Evolutionary conservation across 1,140 invertebrate species (phyloP), one percentile per base, ranked within the genome.

Genomic region (Drosophila subobscura): DNA sequence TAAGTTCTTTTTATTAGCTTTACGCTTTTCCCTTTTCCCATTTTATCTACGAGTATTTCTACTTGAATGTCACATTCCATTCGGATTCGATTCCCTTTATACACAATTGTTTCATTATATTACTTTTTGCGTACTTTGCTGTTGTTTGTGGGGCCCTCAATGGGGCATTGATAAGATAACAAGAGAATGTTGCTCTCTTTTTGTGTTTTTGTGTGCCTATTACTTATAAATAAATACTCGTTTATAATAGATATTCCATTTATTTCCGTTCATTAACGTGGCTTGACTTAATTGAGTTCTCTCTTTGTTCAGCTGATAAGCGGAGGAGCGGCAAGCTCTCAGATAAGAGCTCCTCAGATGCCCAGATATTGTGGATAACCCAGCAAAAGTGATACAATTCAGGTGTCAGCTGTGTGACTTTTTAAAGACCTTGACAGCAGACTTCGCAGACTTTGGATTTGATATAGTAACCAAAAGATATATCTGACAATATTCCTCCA

Each of bases 231-330:
- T 37, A 37, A 37, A 37, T 37, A 67, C 37, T 44, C 50, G 46
- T 37, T 37, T 44, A 27, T 54, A 45, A 29, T 73, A 53, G 22
- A 16, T 40, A 45, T 27, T 61, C 27, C 42, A 51, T 50, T 79
- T 72, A 79, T 73, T 77, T 65, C 81, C 81, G 81, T 84, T 80
- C 80, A 70, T 86, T 86, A 63, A 84, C 72, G 70, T 61, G 57
- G 64, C 29, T 59, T 71, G 76, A 84, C 79, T 83, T 79, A 76
- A 67, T 77, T 66, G 20, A 59, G 40, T 16, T 37, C 54, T 49
- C 37, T 46, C 27, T 46, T 22, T 52, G 41, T 40, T 16, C 20
- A 37, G 23, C 40, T 54, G 65, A 64, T 63, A 64, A 27, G 60
- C 7, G 29, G 25, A 3, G 7, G 23, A 63, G 25, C 27, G n/a